Evolutionary conservation across 1,140 invertebrate genomes (phyloP).

Genomic region (Pinna nobilis): DNA sequence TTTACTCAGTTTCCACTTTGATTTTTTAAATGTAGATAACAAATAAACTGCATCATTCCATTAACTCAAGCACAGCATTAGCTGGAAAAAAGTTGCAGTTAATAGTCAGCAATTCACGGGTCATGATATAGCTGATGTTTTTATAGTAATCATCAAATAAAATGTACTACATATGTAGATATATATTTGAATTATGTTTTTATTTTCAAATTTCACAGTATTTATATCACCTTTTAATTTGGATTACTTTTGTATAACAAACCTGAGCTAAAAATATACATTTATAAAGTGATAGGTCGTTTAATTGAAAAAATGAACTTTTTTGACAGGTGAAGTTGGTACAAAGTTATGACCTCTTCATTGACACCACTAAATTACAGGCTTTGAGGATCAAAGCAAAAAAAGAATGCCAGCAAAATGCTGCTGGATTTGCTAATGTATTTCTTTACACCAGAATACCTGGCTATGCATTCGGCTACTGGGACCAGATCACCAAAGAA

Average conservation of each 20-base stretch:
- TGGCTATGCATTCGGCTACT: not conserved
- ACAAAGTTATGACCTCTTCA: not conserved
- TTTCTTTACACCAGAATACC: not conserved
- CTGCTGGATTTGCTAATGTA: not conserved
- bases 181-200: no score
- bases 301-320: not conserved
- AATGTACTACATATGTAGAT: no score
- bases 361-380: not conserved
- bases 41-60: no score
- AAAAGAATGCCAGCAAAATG: conserved; percentile 1
- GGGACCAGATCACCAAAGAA: not conserved
- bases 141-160: no score
- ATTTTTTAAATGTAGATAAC: no score
- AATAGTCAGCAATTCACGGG: no score
- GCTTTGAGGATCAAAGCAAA: not conserved
- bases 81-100: no score
- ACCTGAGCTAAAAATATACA: not conserved
- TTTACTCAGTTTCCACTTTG: no score
- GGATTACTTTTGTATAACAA: not conserved
- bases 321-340: not conserved
- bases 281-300: not conserved
- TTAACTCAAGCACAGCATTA: no score
- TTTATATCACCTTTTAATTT: no score
- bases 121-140: no score
- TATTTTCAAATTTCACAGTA: no score